Conservation (phyloP, 2,888 invertebrate genomes). For the Ctenicera cuprea region DNA sequence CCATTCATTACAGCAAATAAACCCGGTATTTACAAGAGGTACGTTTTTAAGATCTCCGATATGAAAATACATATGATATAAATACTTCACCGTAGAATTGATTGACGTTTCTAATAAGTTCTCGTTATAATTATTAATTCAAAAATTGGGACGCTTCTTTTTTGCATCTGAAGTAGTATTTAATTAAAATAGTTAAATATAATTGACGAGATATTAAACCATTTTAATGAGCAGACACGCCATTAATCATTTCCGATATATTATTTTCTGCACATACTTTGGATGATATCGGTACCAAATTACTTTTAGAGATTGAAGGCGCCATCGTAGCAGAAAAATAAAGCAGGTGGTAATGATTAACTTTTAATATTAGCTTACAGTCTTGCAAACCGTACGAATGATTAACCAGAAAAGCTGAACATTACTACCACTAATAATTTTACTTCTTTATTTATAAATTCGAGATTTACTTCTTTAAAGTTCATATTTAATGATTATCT, state of each 20-base stretch:
- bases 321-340: neutral
- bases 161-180: slow-evolving; percentile 8
- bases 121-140: slow-evolving; percentile 26
- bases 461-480: no score
- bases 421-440: no score
- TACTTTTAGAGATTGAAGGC: neutral
- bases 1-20: neutral
- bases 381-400: no score
- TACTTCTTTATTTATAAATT: no score
- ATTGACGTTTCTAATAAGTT: slow-evolving; percentile 28
- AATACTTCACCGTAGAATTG: neutral
- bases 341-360: no score
- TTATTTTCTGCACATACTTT: slow-evolving; percentile 12
- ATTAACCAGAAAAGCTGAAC: no score
- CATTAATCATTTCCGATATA: slow-evolving; percentile 9
- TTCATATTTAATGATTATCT: no score
- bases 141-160: slow-evolving; percentile 16
- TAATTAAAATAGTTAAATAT: slow-evolving; percentile 29
- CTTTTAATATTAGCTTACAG: no score
- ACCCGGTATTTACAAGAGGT: neutral
- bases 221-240: slow-evolving; percentile 20
- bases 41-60: neutral
- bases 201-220: slow-evolving; percentile 21
- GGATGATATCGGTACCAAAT: neutral
- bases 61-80: neutral